phyloP scores from a whole-genome alignment of 2,113 vertebrate species.

The Eonycteris spelaea region DNA sequence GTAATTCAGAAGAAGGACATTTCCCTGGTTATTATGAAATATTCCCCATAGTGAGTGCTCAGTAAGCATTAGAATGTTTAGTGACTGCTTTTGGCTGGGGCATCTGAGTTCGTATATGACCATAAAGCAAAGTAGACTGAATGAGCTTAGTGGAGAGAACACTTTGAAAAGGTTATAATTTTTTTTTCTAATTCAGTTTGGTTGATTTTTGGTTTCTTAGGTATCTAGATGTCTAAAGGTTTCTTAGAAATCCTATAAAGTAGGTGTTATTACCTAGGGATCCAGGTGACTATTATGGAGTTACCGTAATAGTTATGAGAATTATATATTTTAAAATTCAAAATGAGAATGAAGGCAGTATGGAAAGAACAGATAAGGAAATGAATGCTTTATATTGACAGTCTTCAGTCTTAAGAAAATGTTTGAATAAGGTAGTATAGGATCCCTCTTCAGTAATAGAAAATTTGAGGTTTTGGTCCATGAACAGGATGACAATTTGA shows the following conservation, averaged over 20 bases:
- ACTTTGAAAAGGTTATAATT: neutral
- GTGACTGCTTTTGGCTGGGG: neutral
- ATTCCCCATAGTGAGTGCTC: neutral
- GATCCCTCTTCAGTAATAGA: neutral
- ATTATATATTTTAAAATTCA: slow-evolving; percentile 7
- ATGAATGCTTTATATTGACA: neutral
- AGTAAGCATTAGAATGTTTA: neutral
- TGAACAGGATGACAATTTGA: neutral
- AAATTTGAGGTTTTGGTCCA: neutral
- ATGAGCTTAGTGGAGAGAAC: neutral
- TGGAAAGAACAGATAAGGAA: neutral
- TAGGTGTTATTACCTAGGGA: too few species aligned
- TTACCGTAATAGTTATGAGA: neutral
- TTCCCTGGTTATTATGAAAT: neutral
- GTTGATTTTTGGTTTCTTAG: neutral
- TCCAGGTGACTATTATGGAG: too few species aligned
- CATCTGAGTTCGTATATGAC: neutral
- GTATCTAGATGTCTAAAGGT: neutral
- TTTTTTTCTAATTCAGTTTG: neutral
- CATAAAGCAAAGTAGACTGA: neutral
- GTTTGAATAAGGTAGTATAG: neutral
- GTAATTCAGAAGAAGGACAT: neutral
- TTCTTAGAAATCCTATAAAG: too few species aligned
- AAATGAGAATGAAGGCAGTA: neutral
- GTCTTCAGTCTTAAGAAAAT: neutral